These are phyloP conservation scores for Antedon mediterranea DNA, from an alignment of 53 echinoderm and acorn worm genomes.

Conservation along the genomic window DNA sequence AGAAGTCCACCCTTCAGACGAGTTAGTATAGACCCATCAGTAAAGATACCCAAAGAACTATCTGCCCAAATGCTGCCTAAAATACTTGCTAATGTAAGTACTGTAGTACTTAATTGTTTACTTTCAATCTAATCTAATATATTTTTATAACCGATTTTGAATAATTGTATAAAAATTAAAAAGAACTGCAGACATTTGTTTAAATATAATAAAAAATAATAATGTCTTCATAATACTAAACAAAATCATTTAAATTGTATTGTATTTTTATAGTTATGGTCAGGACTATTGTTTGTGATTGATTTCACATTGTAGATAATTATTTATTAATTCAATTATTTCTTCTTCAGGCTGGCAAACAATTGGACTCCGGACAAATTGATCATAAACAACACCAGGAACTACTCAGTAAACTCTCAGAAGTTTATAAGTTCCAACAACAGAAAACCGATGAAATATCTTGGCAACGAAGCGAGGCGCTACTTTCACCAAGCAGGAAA, in stretches of 20 bases:
- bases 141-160: too few relatives aligned
- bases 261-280: too few relatives aligned
- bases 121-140: too few relatives aligned
- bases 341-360: conserved; percentile 61
- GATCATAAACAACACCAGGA: conserved; percentile 74
- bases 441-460: conserved; percentile 25
- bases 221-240: too few relatives aligned
- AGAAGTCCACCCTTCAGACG: conserved; percentile 11
- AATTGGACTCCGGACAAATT: conserved; percentile 75
- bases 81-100: conserved; percentile 58
- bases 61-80: conserved; percentile 42
- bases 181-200: too few relatives aligned
- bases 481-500: neutral
- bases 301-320: too few relatives aligned
- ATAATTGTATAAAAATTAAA: too few relatives aligned
- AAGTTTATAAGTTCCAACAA: conserved; percentile 64
- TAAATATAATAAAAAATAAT: too few relatives aligned
- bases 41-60: conserved; percentile 80
- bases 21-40: conserved; percentile 53
- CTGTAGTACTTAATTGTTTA: too few relatives aligned
- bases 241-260: too few relatives aligned
- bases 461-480: neutral
- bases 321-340: neutral
- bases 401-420: conserved; percentile 53
- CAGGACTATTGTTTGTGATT: too few relatives aligned